phyloP scores from a whole-genome alignment of 1,140 invertebrate species.

The Habropoda laboriosa region DNA sequence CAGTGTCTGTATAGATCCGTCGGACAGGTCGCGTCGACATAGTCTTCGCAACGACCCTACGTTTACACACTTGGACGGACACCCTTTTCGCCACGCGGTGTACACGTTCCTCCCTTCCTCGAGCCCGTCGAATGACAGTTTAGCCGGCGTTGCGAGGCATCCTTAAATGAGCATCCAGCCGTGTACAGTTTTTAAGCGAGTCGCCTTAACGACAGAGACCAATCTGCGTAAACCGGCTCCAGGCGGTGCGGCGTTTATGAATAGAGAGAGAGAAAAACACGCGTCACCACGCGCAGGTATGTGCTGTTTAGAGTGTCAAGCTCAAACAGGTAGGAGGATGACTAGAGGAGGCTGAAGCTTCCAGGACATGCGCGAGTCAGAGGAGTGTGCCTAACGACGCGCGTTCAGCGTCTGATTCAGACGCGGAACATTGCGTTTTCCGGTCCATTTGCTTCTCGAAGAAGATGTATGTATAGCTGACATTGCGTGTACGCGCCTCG shows the following conservation, averaged over 20 bases:
- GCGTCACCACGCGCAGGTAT: background rate
- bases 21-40: background rate
- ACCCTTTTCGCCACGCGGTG: slow-evolving; percentile 52
- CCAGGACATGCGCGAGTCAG: background rate
- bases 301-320: background rate
- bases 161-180: slow-evolving; percentile 47
- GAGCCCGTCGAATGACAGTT: slow-evolving; percentile 31
- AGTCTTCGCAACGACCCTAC: slow-evolving; percentile 26
- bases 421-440: slow-evolving; percentile 32
- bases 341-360: background rate
- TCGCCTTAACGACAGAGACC: slow-evolving; percentile 37
- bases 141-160: slow-evolving; percentile 19
- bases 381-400: slow-evolving; percentile 20
- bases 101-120: background rate
- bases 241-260: background rate
- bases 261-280: background rate
- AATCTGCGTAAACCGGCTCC: slow-evolving; percentile 3
- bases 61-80: slow-evolving; percentile 42
- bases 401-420: background rate
- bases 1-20: background rate
- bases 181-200: slow-evolving; percentile 32
- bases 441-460: slow-evolving; percentile 10
- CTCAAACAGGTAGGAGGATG: slow-evolving; percentile 6
- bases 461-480: background rate
- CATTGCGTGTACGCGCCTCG: background rate